These are phyloP conservation scores for Palythoa grandis DNA, from an alignment of 92 coral and sea anemone genomes.

Conservation along the genomic window DNA sequence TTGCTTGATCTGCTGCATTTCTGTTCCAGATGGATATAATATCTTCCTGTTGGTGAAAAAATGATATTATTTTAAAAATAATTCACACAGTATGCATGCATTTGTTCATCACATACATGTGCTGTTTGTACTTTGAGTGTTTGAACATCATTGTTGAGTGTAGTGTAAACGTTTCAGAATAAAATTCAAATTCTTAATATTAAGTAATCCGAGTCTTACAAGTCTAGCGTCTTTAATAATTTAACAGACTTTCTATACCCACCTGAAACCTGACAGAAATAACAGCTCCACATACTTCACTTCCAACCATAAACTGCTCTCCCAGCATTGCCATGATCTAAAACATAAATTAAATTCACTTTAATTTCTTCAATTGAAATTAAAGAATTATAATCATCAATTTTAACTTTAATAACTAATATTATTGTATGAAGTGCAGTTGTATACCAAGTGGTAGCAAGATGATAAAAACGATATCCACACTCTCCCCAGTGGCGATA, in stretches of 20 bases:
- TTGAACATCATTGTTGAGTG: too few species aligned
- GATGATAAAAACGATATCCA: too few species aligned
- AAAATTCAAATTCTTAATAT: too few species aligned
- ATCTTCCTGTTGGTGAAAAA: slow-evolving; percentile 74
- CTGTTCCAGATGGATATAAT: slow-evolving; percentile 99
- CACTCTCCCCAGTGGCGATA: too few species aligned
- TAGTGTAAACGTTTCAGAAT: too few species aligned
- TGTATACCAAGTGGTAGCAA: too few species aligned
- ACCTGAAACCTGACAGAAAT: slow-evolving; percentile 99
- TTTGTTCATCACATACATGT: too few species aligned
- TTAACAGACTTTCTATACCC: neutral
- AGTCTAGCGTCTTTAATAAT: too few species aligned
- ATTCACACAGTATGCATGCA: too few species aligned
- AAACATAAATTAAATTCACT: neutral
- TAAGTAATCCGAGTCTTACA: too few species aligned
- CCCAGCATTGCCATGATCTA: slow-evolving; percentile 98
- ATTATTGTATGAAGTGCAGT: too few species aligned
- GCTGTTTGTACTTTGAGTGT: too few species aligned
- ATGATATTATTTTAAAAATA: neutral
- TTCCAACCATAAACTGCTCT: slow-evolving; percentile 99
- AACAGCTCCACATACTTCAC: slow-evolving; percentile 98
- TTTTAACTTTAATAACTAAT: neutral
- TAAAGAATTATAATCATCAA: neutral
- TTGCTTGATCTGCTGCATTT: slow-evolving; percentile 94
- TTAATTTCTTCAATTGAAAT: neutral